These are phyloP conservation scores for Melieria crassipennis DNA, from an alignment of 2,888 invertebrate species.

Conservation along the genomic window DNA sequence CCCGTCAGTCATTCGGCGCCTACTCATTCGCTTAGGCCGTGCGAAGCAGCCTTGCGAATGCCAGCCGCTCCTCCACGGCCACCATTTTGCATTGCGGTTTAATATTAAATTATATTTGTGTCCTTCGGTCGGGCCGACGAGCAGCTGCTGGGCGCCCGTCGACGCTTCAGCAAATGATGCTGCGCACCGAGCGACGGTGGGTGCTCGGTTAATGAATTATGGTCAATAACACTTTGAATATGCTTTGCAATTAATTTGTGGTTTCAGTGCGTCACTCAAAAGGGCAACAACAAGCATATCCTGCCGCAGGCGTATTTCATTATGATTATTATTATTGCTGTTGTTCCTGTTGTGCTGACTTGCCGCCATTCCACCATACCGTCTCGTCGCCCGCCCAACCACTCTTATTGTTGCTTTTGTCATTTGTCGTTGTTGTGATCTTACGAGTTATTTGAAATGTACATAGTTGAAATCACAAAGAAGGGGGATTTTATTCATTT, in stretches of 20 bases:
- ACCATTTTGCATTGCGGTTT: slow-evolving; percentile 25
- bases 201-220: slow-evolving; percentile 56
- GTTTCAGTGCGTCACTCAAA: slow-evolving; percentile 30
- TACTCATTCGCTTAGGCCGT: neutral
- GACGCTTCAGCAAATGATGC: neutral
- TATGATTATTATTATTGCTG: slow-evolving; percentile 32
- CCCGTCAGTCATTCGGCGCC: too few relatives aligned
- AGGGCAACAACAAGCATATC: neutral
- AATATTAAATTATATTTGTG: slow-evolving; percentile 29
- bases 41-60: neutral
- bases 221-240: slow-evolving; percentile 54
- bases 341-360: slow-evolving; percentile 8
- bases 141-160: neutral
- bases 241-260: slow-evolving; percentile 56
- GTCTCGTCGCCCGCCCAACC: neutral
- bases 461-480: neutral
- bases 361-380: too few relatives aligned
- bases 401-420: slow-evolving; percentile 4
- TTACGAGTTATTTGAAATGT: neutral
- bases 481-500: neutral
- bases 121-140: neutral
- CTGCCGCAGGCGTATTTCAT: slow-evolving; percentile 28
- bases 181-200: neutral
- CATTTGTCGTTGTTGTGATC: slow-evolving; percentile 13
- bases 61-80: slow-evolving; percentile 8